These are phyloP conservation scores for Rhincodon typus DNA, from an alignment of 2,797 vertebrate species.

Conservation along the genomic window DNA sequence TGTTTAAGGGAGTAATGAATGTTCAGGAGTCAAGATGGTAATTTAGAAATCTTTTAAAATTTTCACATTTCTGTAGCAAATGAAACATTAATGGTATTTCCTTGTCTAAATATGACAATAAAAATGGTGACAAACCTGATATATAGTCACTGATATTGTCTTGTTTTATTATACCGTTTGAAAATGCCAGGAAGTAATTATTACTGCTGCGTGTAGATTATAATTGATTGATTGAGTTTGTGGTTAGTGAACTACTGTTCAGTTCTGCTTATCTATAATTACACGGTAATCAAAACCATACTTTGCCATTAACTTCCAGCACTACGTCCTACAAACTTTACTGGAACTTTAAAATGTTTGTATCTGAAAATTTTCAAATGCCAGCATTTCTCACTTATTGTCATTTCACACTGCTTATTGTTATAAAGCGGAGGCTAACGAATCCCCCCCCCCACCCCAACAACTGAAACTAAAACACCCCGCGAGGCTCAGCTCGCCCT, in stretches of 20 bases:
- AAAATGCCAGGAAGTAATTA: conserved; percentile 64
- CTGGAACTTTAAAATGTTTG: conserved; percentile 43
- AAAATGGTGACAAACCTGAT: conserved; percentile 4
- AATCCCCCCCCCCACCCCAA: too few relatives aligned
- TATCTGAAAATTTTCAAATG: not conserved
- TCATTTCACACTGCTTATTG: not conserved
- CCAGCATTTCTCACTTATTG: not conserved
- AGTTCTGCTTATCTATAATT: conserved; percentile 69
- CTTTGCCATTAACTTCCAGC: conserved; percentile 51
- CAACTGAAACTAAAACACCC: too few relatives aligned
- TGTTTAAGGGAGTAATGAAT: conserved; percentile 15
- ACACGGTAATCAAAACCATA: conserved; percentile 64
- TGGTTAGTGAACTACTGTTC: conserved; percentile 64
- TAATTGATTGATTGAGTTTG: conserved; percentile 70
- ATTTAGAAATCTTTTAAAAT: not conserved
- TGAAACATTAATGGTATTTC: conserved; percentile 4
- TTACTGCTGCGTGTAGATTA: conserved; percentile 55
- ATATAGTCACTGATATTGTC: conserved; percentile 44
- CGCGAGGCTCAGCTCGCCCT: too few relatives aligned
- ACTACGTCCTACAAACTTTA: conserved; percentile 46
- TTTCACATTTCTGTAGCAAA: not conserved
- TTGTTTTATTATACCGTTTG: conserved; percentile 52
- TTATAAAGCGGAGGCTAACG: too few relatives aligned
- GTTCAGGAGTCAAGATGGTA: not conserved
- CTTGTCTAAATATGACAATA: conserved; percentile 31